Evolutionary conservation across 2,113 vertebrate species (phyloP).

Genomic region (Solea solea): DNA sequence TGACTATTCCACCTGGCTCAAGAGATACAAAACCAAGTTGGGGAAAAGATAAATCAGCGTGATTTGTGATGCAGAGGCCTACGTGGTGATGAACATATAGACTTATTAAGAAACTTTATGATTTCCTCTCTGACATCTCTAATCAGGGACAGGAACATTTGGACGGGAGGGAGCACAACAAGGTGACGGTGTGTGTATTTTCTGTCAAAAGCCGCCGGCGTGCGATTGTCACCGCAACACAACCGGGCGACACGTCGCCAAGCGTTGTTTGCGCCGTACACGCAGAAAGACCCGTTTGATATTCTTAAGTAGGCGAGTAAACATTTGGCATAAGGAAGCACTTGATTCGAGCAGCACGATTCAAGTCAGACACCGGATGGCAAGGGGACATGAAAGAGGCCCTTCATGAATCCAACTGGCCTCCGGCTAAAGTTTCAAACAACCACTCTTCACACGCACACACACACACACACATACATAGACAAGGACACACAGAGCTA

Average conservation of each 20-base stretch:
- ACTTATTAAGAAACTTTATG: conserved; percentile 2
- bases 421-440: conserved; percentile 68
- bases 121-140: conserved; percentile 27
- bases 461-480: conserved; percentile 4
- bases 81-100: background rate
- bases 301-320: conserved; percentile 67
- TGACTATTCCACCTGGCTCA: conserved; percentile 69
- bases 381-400: conserved; percentile 70
- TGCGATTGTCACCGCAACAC: conserved; percentile 54
- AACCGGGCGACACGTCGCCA: conserved; percentile 7
- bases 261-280: conserved; percentile 12
- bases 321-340: conserved; percentile 77
- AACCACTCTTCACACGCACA: conserved; percentile 27
- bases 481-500: background rate
- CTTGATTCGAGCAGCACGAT: conserved; percentile 64
- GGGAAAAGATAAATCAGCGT: conserved; percentile 35
- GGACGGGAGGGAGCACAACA: background rate
- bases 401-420: conserved; percentile 67
- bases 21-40: conserved; percentile 34
- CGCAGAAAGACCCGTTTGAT: conserved; percentile 57
- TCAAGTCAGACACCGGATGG: conserved; percentile 66
- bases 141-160: background rate
- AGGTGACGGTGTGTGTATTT: conserved; percentile 34
- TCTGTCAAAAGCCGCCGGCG: conserved; percentile 3
- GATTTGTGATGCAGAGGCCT: conserved; percentile 27